phyloP scores from a whole-genome alignment of 1,140 invertebrate genomes.

The Bombus confusus region DNA sequence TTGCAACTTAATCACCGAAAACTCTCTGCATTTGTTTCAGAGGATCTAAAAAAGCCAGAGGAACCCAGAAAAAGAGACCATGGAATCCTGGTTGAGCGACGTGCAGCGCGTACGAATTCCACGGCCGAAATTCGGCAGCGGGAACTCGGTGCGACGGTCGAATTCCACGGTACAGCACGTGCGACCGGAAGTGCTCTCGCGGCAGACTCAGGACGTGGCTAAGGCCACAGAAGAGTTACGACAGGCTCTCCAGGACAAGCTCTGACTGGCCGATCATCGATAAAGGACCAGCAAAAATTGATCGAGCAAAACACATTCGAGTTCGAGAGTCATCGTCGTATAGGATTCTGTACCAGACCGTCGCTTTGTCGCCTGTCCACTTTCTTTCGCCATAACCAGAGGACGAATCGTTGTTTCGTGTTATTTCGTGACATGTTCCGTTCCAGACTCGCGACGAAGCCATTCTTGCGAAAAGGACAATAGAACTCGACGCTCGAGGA shows the following conservation, averaged over 20 bases:
- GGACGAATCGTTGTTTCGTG: not conserved
- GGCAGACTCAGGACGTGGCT: constrained; percentile 83
- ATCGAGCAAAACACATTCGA: constrained; percentile 21
- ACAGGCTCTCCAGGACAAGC: constrained; percentile 88
- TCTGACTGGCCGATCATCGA: constrained; percentile 81
- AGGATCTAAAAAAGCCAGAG: no score
- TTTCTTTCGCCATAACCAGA: not conserved
- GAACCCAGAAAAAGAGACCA: constrained; percentile 68
- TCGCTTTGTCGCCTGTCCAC: not conserved
- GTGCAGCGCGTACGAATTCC: constrained; percentile 92
- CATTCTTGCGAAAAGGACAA: constrained; percentile 18
- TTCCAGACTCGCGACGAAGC: not conserved
- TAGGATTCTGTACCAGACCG: not conserved
- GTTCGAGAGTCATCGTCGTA: not conserved
- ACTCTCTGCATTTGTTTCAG: no score
- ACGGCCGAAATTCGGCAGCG: constrained; percentile 90
- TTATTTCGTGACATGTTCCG: not conserved
- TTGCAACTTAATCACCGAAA: no score
- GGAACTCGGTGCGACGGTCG: constrained; percentile 80
- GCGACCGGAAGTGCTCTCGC: constrained; percentile 73
- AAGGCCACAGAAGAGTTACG: constrained; percentile 89
- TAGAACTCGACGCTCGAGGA: not conserved
- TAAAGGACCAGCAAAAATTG: constrained; percentile 33
- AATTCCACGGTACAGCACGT: constrained; percentile 78
- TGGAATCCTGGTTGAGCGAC: constrained; percentile 92